Conservation (phyloP, 2,113 vertebrate species). For the Oenanthe melanoleuca region DNA sequence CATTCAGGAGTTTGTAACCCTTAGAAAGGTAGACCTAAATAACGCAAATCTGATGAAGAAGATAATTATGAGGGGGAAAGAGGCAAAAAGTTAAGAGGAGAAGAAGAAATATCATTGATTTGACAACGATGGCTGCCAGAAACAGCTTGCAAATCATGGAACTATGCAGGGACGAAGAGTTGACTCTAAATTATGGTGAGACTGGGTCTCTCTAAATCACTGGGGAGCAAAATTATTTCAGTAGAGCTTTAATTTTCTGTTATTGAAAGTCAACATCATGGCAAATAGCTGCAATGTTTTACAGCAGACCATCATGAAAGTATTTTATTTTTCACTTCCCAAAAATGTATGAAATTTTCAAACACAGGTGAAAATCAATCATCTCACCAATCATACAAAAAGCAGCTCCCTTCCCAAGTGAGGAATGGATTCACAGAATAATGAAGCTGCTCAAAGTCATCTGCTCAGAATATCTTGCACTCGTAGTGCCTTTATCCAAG, state of each 20-base stretch:
- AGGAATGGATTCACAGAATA: neutral
- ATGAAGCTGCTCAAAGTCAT: slow-evolving; percentile 1
- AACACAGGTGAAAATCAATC: slow-evolving; percentile 30
- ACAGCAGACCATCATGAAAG: slow-evolving; percentile 41
- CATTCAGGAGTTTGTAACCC: slow-evolving; percentile 57
- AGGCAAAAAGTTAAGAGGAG: slow-evolving; percentile 64
- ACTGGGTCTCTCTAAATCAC: slow-evolving; percentile 77
- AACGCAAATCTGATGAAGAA: slow-evolving; percentile 67
- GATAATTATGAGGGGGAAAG: slow-evolving; percentile 72
- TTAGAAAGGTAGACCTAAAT: slow-evolving; percentile 72
- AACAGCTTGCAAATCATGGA: slow-evolving; percentile 78
- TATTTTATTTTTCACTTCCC: slow-evolving; percentile 65
- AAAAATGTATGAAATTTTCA: slow-evolving; percentile 59
- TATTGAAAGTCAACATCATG: slow-evolving; percentile 70
- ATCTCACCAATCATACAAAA: neutral
- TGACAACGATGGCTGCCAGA: slow-evolving; percentile 69
- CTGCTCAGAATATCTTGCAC: neutral
- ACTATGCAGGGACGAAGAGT: slow-evolving; percentile 62
- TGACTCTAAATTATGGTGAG: slow-evolving; percentile 73
- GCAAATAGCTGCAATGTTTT: slow-evolving; percentile 66
- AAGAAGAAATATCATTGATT: slow-evolving; percentile 71
- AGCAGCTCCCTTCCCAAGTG: neutral
- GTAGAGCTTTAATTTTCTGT: slow-evolving; percentile 73
- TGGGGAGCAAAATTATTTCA: slow-evolving; percentile 68
- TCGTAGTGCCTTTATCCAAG: neutral